Evolutionary conservation across 2,888 invertebrate species (phyloP), one percentile per base, ranked within the genome.

Genomic region (Fabriciana adippe): DNA sequence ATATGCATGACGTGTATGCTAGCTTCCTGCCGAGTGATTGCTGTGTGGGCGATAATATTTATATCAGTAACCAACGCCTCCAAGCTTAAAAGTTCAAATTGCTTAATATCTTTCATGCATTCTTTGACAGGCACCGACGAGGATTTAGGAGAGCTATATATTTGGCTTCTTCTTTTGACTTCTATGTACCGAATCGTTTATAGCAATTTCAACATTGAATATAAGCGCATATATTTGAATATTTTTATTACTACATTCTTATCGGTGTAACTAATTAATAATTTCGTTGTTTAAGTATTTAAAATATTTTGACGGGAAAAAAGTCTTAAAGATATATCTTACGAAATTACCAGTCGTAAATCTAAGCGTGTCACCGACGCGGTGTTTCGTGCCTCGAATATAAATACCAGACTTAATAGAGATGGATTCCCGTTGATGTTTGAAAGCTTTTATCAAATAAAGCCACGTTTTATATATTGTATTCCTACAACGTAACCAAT

Each of bases 31-130:
- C 81, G 74, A 72, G 69, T 77, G 78, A 84, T 80, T 83, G 80
- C 70, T 76, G 83, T 79, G 89, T 88, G 81, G 89, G 88, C 81
- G 84, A 77, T 75, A 76, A 78, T 81, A 81, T 81, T 76, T 74
- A 75, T 79, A 82, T 68, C 63, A 67, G 59, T 66, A 18, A 69
- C 69, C 64, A 53, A 53, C 64, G 68, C 66, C 69, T 66, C 41
- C 59, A 57, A 51, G 53, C 57, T 45, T 70, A 55, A 60, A 60
- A 55, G 67, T 35, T 64, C 54, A 21, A 45, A 64, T 54, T 64
- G 53, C 50, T 45, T 57, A 60, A 60, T 16, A 26, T 41, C 18
- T 61, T 51, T 15, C 31, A 11, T 16, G 41, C 16, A 53, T 51
- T 35, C 11, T 50, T 51, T 53, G 35, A 50, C 6, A 18, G 5